phyloP scores from a whole-genome alignment of 2,797 vertebrate species.

The Podarcis lilfordi region DNA sequence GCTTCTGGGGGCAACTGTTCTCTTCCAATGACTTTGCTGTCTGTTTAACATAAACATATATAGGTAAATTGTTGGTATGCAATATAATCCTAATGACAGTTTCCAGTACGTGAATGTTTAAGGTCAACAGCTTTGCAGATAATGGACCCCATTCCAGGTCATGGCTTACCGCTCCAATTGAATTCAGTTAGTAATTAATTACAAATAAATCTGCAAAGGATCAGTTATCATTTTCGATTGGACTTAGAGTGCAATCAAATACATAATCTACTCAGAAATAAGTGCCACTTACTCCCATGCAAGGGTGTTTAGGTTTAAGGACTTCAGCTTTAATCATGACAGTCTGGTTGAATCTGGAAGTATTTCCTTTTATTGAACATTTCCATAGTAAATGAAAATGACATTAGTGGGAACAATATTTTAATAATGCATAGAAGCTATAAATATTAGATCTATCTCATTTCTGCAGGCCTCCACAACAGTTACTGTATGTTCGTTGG shows the following conservation, averaged over 20 bases:
- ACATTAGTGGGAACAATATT: not conserved
- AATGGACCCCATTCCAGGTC: not conserved
- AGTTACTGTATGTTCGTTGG: not conserved
- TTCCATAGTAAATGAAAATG: not conserved
- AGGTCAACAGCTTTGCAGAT: not conserved
- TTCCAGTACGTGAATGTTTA: not conserved
- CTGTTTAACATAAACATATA: constrained; percentile 16
- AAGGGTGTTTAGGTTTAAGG: too few species aligned
- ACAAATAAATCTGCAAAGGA: not conserved
- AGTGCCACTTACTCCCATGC: too few species aligned
- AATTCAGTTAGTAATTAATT: not conserved
- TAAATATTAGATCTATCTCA: not conserved
- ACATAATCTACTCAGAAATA: not conserved
- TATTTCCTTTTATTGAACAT: not conserved
- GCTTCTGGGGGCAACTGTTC: not conserved
- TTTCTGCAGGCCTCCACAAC: not conserved
- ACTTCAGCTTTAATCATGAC: not conserved
- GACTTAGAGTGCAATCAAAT: not conserved
- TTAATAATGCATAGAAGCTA: not conserved
- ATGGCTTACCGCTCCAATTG: not conserved
- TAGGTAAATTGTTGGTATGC: not conserved
- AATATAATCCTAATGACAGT: not conserved
- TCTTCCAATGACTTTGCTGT: not conserved
- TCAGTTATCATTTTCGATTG: not conserved
- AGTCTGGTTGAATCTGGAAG: not conserved